A percentile compares a stretch with the other conserved stretches of the same genome.
Conservation (phyloP, 2,888 invertebrate genomes). For the Abrostola tripartita region DNA sequence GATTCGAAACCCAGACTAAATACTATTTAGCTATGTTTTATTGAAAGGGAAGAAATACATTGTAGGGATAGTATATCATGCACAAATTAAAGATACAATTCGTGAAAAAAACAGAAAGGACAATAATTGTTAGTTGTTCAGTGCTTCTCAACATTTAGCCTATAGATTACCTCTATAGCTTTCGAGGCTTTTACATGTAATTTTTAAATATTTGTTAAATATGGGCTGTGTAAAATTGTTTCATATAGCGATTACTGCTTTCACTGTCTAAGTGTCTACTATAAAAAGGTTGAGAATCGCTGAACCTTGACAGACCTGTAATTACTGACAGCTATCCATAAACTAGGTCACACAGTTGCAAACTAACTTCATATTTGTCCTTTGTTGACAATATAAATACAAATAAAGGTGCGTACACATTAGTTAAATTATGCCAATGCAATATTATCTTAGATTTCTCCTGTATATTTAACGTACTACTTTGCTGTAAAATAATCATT, state of each 20-base stretch:
- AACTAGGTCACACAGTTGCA: slow-evolving; percentile 37
- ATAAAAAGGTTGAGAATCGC: background rate
- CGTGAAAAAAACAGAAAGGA: slow-evolving; percentile 2
- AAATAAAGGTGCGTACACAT: slow-evolving; percentile 5
- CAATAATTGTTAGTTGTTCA: background rate
- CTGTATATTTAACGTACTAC: background rate
- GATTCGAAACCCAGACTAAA: slow-evolving; percentile 24
- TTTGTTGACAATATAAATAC: slow-evolving; percentile 35
- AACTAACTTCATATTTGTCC: slow-evolving; percentile 30
- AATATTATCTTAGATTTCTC: background rate
- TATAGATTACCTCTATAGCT: too few species aligned
- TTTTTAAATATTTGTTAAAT: too few species aligned
- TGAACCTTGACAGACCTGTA: slow-evolving; percentile 6
- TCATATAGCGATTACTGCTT: too few species aligned
- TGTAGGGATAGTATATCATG: background rate
- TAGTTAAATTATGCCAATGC: background rate
- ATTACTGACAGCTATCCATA: slow-evolving; percentile 47
- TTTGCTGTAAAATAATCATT: too few species aligned
- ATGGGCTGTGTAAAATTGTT: too few species aligned
- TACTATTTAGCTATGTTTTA: slow-evolving; percentile 2
- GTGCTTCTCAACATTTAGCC: background rate
- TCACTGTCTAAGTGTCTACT: background rate
- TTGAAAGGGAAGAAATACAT: background rate
- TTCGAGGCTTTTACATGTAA: too few species aligned
- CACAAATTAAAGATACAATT: background rate